Base-by-base conservation (phyloP, 2,888 invertebrate genomes). In the Galerucella nymphaeae region DNA sequence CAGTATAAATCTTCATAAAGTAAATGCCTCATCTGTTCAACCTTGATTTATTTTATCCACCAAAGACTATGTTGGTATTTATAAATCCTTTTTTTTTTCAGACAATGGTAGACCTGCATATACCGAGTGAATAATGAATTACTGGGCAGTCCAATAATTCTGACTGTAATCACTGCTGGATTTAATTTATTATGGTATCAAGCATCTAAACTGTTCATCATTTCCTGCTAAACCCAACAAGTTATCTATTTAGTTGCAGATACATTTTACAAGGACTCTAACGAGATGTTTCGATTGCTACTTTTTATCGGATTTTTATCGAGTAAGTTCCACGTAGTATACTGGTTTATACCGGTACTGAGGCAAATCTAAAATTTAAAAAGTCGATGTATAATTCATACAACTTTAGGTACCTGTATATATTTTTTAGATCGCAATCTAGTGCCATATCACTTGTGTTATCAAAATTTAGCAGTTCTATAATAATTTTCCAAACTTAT, bases 251-350 rank as follows among this genome's bases (percentile, higher is more conserved):
- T 53, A 53, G 10, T 18, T 16, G 16, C 53, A 16, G 53, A 53
- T 53, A n/a, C 10, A 10, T 10, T n/a, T 38, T 57, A 57, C 30
- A 57, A 73, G 62, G 70, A 64, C 59, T 66, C n/a, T 9, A 30
- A 48, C 20, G 74, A 70, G 57, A 76, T 76, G 76, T 70, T 63
- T 55, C 59, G 70, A 16, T 55, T 72, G 20, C 41, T 74, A 50
- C 45, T 76, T 30, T 58, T 74, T 63, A 38, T 38, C 16, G 61
- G 72, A 20, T 48, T 76, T 63, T 66, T 74, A 64, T 67, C 74
- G 65, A 20, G 76, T 76, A 67, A 76, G 73, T 72, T 16, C 53
- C 16, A 53, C 41, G 18, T 61, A 41, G 42, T 61, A n/a, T 61
- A 61, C 61, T 16, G 18, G 16, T 53, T 18, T 53, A 53, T 53